phyloP scores from a whole-genome alignment of 2,113 vertebrate species.

The Anser cygnoides region DNA sequence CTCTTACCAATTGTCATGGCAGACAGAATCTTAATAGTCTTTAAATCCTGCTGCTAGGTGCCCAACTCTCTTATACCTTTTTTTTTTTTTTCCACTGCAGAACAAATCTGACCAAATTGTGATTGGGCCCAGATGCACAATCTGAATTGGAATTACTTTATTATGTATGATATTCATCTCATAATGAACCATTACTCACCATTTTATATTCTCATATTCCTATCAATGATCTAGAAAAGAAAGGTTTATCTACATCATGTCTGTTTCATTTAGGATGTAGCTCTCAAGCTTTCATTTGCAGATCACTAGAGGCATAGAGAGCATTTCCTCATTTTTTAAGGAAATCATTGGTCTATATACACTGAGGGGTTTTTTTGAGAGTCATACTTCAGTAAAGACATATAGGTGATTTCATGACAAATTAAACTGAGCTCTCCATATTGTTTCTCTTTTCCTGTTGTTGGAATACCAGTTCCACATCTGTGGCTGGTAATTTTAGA shows the following conservation, averaged over 20 bases:
- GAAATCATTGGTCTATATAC: slow-evolving; percentile 4
- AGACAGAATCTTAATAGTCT: background rate
- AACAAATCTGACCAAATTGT: slow-evolving; percentile 40
- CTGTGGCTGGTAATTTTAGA: background rate
- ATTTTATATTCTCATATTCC: slow-evolving; percentile 52
- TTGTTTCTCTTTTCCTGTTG: background rate
- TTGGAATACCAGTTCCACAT: background rate
- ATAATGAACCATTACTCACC: slow-evolving; percentile 55
- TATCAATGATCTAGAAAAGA: slow-evolving; percentile 57
- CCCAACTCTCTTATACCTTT: background rate
- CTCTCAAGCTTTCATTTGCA: slow-evolving; percentile 23
- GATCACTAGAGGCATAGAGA: background rate
- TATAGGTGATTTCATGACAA: slow-evolving; percentile 32
- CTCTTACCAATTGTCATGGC: background rate
- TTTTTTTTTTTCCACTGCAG: background rate
- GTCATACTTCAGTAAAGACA: background rate
- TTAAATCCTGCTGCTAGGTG: background rate
- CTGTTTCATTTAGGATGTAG: background rate
- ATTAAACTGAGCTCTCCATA: slow-evolving; percentile 25
- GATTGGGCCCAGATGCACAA: slow-evolving; percentile 55
- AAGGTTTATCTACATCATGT: slow-evolving; percentile 41
- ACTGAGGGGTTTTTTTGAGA: background rate
- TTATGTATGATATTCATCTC: slow-evolving; percentile 38
- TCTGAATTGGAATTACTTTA: slow-evolving; percentile 60
- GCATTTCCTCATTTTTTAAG: slow-evolving; percentile 20